Percentiles rank a stretch among this genome's conserved stretches.
Conservation (phyloP, 2,113 vertebrate species). For the Nyctibius bracteatus region DNA sequence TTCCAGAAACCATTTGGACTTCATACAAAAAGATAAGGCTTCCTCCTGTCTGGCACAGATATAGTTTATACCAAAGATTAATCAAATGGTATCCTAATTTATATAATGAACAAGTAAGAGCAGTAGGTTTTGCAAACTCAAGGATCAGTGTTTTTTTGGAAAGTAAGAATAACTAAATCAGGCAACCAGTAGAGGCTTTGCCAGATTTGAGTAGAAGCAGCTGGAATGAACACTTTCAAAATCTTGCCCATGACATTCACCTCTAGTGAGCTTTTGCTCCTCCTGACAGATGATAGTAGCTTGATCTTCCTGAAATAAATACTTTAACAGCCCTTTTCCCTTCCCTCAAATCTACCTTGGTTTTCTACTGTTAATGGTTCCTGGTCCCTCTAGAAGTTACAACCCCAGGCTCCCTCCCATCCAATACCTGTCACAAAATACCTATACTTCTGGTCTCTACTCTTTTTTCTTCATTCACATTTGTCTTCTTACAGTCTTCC, state of each 20-base stretch:
- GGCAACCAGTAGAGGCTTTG: not conserved
- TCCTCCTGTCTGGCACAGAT: not conserved
- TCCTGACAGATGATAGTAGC: not conserved
- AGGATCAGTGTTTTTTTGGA: not conserved
- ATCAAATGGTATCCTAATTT: conserved; percentile 24
- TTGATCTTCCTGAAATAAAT: not conserved
- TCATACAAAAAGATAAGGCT: not conserved
- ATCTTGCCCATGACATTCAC: not conserved
- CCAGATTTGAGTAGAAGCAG: not conserved
- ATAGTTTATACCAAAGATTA: not conserved
- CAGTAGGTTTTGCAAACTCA: not conserved
- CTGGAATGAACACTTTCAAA: not conserved
- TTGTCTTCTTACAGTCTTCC: not conserved
- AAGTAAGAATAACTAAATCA: not conserved
- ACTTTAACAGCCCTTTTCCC: not conserved
- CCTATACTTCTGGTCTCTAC: not conserved
- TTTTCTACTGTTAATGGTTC: not conserved
- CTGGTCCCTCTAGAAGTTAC: not conserved
- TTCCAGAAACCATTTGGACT: not conserved
- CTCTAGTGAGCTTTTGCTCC: not conserved
- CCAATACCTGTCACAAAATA: not conserved
- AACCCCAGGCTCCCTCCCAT: not conserved
- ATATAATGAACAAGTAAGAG: not conserved
- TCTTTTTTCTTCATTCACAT: not conserved
- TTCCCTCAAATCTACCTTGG: not conserved